Evolutionary conservation across 2,888 invertebrate genomes (phyloP).

Genomic region (Agrotis exclamationis): DNA sequence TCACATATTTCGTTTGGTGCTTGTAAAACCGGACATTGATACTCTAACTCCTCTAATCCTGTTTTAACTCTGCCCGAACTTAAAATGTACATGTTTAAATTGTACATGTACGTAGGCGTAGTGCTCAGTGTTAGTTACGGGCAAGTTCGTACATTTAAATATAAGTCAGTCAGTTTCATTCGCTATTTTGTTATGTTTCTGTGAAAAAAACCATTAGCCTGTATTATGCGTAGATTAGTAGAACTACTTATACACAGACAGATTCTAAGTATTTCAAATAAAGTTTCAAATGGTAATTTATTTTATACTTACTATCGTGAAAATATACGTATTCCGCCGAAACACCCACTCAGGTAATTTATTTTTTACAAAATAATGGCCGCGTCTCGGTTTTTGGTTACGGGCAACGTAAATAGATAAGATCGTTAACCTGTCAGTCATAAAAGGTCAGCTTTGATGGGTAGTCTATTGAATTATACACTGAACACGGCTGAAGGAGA

Average conservation of each 20-base stretch:
- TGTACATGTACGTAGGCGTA: too few species aligned
- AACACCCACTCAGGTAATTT: not conserved
- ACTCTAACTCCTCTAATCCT: too few species aligned
- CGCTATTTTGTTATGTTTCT: too few species aligned
- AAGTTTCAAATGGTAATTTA: not conserved
- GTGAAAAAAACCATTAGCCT: too few species aligned
- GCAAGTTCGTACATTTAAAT: too few species aligned
- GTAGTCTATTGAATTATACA: constrained; percentile 29
- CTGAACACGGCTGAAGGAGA: constrained; percentile 22
- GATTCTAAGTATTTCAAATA: not conserved
- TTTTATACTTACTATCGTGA: not conserved
- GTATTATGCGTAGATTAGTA: not conserved
- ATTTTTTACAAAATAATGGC: not conserved
- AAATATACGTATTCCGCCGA: not conserved
- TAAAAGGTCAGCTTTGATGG: constrained; percentile 42
- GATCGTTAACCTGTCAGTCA: constrained; percentile 34
- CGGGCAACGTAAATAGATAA: constrained; percentile 22
- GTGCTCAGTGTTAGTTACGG: too few species aligned
- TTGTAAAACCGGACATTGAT: too few species aligned
- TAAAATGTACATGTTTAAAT: too few species aligned
- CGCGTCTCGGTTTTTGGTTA: not conserved
- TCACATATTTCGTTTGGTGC: too few species aligned
- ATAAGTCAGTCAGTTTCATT: too few species aligned
- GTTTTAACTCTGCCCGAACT: too few species aligned
- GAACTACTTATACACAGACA: not conserved